Evolutionary conservation across 2,888 invertebrate genomes (phyloP).

Genomic region (Troides helena): DNA sequence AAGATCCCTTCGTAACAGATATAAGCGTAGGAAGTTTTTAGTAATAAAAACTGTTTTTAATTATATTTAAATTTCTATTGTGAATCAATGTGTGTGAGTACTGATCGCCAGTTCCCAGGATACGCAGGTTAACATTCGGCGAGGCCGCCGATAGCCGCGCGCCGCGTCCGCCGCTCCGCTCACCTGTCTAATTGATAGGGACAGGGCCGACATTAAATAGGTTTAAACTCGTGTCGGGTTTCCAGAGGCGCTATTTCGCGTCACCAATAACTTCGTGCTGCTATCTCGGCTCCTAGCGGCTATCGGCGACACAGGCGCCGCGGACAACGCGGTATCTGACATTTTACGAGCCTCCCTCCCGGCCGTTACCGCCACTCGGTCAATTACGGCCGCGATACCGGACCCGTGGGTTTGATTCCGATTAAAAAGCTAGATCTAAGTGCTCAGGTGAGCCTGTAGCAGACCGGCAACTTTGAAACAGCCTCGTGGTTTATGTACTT

Average conservation of each 20-base stretch:
- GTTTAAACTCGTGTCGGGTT: constrained; percentile 23
- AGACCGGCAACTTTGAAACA: constrained; percentile 6
- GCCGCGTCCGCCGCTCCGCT: not conserved
- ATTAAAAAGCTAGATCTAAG: constrained; percentile 33
- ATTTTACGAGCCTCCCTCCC: constrained; percentile 51
- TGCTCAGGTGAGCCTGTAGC: constrained; percentile 22
- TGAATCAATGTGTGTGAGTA: too few relatives aligned
- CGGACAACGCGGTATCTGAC: constrained; percentile 52
- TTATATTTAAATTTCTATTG: too few relatives aligned
- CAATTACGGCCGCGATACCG: constrained; percentile 47
- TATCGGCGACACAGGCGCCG: constrained; percentile 46
- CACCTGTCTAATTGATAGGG: constrained; percentile 15
- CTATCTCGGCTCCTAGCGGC: constrained; percentile 37
- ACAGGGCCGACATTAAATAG: constrained; percentile 15
- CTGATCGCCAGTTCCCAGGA: too few relatives aligned
- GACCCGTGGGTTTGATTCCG: constrained; percentile 23
- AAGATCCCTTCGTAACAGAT: too few relatives aligned
- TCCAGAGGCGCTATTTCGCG: constrained; percentile 26
- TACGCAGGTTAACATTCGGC: too few relatives aligned
- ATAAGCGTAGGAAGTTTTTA: too few relatives aligned
- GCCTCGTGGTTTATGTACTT: constrained; percentile 8
- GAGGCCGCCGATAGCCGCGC: too few relatives aligned
- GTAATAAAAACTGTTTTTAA: too few relatives aligned
- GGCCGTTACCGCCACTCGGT: constrained; percentile 36
- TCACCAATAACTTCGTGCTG: constrained; percentile 27